Evolutionary conservation across 2,113 vertebrate genomes (phyloP), one percentile per base, ranked within the genome.

Genomic region (Arvicanthis niloticus): DNA sequence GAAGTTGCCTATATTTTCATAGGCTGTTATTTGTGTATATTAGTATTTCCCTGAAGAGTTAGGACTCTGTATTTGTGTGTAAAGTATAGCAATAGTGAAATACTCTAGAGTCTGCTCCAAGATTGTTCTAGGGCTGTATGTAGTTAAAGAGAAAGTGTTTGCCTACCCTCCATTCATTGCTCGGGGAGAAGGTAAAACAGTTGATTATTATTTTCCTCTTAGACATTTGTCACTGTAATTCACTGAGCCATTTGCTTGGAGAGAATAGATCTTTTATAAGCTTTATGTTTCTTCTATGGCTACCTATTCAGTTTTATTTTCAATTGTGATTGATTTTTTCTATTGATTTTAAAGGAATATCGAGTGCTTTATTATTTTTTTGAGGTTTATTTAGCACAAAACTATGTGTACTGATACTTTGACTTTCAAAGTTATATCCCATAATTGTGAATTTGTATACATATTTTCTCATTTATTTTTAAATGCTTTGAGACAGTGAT

Each of bases 321-420:
- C 21, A 90, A 51, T 1, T 7, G 3, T 89, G 48, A 72, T 17
- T 60, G 58, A 81, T 37, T 76, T 22, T 22, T 91, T 88, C 77
- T 85, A 77, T 60, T 88, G 53, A 81, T 78, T 91, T 97, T 91
- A 34, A 94, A 78, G 31, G 16, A 90, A 92, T 76, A 72, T 26
- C 40, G 31, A 42, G 2, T 7, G 76, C 45, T 70, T 73, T 91
- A 5, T 67, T 45, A 45, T n/a, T 67, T 37, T 89, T 37, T 89
- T 93, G 60, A 68, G 3, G 75, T 89, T 92, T 91, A 70, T 77
- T 97, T 89, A 89, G n/a, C 34, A 86, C 89, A 91, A 37, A 68
- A 62, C 76, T 72, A 2, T 51, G 16, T 31, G 16, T 81, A 17
- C 22, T 31, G 12, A 67, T 65, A 77, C 45, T 8, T 91, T 91